Conservation (phyloP, 2,113 vertebrate genomes). For the Aptenodytes patagonicus region DNA sequence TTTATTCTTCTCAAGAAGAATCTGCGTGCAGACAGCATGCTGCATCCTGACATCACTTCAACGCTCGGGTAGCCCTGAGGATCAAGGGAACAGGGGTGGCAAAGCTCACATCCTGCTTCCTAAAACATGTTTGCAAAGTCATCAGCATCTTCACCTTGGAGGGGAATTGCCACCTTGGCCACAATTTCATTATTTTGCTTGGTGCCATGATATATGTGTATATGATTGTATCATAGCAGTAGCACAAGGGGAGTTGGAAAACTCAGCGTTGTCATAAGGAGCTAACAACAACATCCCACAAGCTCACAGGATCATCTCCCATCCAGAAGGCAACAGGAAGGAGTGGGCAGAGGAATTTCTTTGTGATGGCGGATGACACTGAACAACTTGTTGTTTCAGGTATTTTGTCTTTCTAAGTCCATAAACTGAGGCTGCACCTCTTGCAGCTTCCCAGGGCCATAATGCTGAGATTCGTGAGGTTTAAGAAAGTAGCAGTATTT, state of each 20-base stretch:
- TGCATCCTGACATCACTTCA: not conserved
- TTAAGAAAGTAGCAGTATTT: not conserved
- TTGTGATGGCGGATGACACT: fast-evolving
- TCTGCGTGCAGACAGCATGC: fast-evolving
- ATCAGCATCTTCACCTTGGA: not conserved
- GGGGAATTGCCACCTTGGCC: not conserved
- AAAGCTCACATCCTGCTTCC: not conserved
- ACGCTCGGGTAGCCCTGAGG: fast-evolving
- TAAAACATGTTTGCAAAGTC: not conserved
- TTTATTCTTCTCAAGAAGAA: not conserved
- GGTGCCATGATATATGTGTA: fast-evolving
- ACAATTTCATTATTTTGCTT: not conserved
- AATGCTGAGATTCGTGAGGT: not conserved
- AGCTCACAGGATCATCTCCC: not conserved
- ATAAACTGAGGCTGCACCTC: not conserved
- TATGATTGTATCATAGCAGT: not conserved
- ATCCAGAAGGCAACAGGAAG: slow-evolving; percentile 4
- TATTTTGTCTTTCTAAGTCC: not conserved
- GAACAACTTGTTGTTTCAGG: not conserved
- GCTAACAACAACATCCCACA: not conserved
- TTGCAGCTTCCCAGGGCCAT: not conserved
- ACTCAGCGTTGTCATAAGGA: not conserved
- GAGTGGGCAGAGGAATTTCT: slow-evolving; percentile 16
- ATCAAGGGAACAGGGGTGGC: not conserved
- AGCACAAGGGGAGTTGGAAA: not conserved